Evolutionary conservation across 2,888 invertebrate species (phyloP), one percentile per base, ranked within the genome.

Genomic region (Abscondita cerata): DNA sequence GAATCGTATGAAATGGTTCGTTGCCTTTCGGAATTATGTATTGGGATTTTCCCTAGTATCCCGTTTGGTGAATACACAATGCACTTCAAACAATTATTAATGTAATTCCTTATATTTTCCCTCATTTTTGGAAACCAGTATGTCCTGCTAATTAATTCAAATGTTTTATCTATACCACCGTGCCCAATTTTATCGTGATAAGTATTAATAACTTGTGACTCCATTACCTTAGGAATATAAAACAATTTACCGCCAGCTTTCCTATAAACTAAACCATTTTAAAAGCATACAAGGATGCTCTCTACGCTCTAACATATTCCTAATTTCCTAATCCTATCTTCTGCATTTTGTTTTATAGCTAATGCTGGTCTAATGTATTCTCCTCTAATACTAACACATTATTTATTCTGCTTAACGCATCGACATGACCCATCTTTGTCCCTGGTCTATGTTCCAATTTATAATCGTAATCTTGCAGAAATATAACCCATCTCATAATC

Each of bases 161-260:
- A 54, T 33, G 68, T 70, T 68, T 76, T 76, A 1, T 74, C 73
- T n/a, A 70, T 51, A 1, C 74, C 75, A 38, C 73, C 46, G 62
- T 77, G 77, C 53, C 73, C 72, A 12, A 70, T 62, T 31, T 68
- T 53, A 47, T 76, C 73, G 64, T 74, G 73, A 16, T 59, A 57
- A 3, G 64, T 59, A 34, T 66, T 57, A n/a, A 74, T 66, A 9
- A 36, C 36, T 36, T 36, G 3, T 2, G 3, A 5, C 11, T 36
- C 36, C 36, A 36, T 36, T n/a, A 36, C 3, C 3, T 12, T 5
- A 5, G 36, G 72, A 15, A 70, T 63, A 53, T 66, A 67, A 46
- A 68, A 70, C 38, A 65, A 18, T 34, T 54, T 31, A 15, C 41
- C 52, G 9, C 52, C 48, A 15, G 48, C 31, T 41, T 59, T 63